Evolutionary conservation across 2,113 vertebrate species (phyloP), one percentile per base, ranked within the genome.

Genomic region (Paracanthobrama guichenoti): DNA sequence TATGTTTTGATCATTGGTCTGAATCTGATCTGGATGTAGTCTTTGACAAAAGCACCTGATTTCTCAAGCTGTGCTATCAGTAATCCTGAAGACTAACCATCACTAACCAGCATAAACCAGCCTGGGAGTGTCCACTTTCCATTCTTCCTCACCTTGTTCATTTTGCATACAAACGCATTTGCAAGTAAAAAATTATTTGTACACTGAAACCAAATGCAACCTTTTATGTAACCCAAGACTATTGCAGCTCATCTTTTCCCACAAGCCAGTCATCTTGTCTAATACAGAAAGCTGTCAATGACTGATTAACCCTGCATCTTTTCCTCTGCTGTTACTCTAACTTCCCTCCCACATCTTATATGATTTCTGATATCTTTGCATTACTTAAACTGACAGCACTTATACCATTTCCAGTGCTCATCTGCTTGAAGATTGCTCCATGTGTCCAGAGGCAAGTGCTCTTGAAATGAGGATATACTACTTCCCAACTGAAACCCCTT

Each of bases 91-190:
- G 11, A 1, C 35, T 64, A 28, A 28, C 59, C 18, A 28, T 59
- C 59, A 48, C 24, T 64, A 62, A 44, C 42, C 48, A 55, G 73
- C 28, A 28, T 55, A 26, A 53, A 57, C 28, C 39, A 66, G 60
- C 60, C 31, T 69, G 18, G 53, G 48, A 44, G 78, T 66, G 78
- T 77, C 13, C 79, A 71, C 57, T 57, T 66, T 79, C 66, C 35
- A 18, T 79, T 28, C 64, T 62, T 9, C 42, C 74, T 66, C 76
- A 81, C 60, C n/a, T 64, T 20, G 24, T 71, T 22, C 13, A 11
- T 69, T 88, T 90, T 90, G 90, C 91, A 90, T 76, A 89, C 87
- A 86, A 80, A 83, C 75, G 62, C 84, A 92, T 94, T 93, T 92
- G 90, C 94, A 84, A 92, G 92, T 93, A 93, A 87, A 90, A 48